A percentile compares a stretch with the other conserved stretches of the same genome.
phyloP scores from a whole-genome alignment of 2,113 vertebrate genomes.

The Actenoides hombroni region DNA sequence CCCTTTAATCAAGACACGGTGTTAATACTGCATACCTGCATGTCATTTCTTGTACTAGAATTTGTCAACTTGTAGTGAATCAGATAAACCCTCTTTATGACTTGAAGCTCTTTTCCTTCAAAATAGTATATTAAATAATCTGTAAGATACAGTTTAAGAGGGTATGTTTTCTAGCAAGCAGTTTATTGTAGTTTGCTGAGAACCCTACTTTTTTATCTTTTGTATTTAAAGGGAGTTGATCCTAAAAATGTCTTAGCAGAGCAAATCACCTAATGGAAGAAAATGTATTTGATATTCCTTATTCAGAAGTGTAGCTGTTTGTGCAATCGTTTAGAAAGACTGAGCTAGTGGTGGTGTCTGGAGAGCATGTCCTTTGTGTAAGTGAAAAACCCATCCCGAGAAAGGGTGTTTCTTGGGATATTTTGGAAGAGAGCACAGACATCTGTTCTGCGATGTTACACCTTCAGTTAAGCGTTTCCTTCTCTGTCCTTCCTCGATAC shows the following conservation, averaged over 20 bases:
- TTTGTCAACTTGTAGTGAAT: constrained; percentile 1
- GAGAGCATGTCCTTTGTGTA: neutral
- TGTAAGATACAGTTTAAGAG: neutral
- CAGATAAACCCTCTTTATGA: neutral
- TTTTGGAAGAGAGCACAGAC: neutral
- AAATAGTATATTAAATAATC: neutral
- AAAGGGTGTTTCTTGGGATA: neutral
- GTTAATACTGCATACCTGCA: neutral
- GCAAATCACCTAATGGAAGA: neutral
- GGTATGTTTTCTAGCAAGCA: neutral
- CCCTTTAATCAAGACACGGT: neutral
- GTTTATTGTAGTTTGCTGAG: neutral
- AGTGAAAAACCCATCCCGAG: neutral
- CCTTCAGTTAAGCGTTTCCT: neutral
- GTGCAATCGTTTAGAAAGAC: neutral
- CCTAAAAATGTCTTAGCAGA: neutral
- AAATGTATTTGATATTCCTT: neutral
- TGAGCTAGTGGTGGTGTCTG: neutral
- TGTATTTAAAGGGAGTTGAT: neutral
- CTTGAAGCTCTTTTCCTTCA: neutral
- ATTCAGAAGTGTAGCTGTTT: neutral
- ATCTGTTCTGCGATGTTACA: neutral
- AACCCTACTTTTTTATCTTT: neutral
- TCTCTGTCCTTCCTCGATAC: neutral
- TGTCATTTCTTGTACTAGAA: neutral